These are phyloP conservation scores for Anhinga anhinga DNA, from an alignment of 2,113 vertebrate genomes.

Conservation along the genomic window DNA sequence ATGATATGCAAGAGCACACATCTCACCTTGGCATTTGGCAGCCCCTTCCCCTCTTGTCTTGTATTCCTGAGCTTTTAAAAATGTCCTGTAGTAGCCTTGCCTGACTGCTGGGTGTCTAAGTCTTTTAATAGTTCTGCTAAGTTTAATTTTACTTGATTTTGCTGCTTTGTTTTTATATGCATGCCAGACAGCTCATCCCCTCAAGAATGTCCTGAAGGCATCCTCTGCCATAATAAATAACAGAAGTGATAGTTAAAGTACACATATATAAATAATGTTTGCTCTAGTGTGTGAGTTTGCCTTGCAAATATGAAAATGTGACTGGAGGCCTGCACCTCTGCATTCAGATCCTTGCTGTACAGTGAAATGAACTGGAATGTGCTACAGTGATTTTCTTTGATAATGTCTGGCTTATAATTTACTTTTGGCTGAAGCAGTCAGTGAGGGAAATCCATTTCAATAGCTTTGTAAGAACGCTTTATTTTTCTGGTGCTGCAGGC, in stretches of 20 bases:
- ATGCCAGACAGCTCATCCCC: conserved; percentile 51
- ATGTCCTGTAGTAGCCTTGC: not conserved
- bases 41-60: not conserved
- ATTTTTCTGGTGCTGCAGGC: conserved; percentile 48
- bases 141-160: conserved; percentile 60
- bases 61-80: not conserved
- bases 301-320: not conserved
- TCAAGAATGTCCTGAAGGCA: conserved; percentile 60
- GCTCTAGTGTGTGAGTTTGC: not conserved
- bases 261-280: conserved; percentile 6
- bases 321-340: not conserved
- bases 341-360: not conserved
- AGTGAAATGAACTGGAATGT: conserved; percentile 40
- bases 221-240: conserved; percentile 45
- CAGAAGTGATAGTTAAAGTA: conserved; percentile 42
- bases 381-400: conserved; percentile 41
- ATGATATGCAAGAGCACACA: not conserved
- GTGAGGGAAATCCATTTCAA: conserved; percentile 58
- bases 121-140: conserved; percentile 48
- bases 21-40: conserved; percentile 8
- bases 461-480: conserved; percentile 41
- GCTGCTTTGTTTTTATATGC: conserved; percentile 28
- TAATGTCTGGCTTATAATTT: conserved; percentile 58
- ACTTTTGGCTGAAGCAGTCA: conserved; percentile 38
- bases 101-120: conserved; percentile 2